Percentiles rank a stretch among this genome's conserved stretches.
Evolutionary conservation across 1,140 invertebrate genomes (phyloP).

Genomic region (Carposina sasakii): DNA sequence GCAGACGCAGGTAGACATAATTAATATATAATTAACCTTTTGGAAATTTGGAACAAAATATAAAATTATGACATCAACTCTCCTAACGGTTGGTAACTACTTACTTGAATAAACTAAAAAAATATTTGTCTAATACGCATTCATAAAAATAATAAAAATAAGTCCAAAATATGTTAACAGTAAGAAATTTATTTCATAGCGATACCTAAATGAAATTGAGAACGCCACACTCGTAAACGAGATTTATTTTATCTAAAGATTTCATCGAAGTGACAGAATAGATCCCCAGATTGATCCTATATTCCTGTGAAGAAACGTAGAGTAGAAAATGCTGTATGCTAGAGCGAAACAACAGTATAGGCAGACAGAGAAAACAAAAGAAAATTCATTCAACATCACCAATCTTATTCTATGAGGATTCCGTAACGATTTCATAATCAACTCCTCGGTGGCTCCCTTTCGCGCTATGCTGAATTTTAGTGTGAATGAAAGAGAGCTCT

Average conservation of each 20-base stretch:
- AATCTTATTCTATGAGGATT: slow-evolving; percentile 47
- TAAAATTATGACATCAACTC: slow-evolving; percentile 8
- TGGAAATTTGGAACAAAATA: slow-evolving; percentile 4
- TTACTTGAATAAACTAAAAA: too few species aligned
- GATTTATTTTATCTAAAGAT: too few species aligned
- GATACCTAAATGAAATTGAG: too few species aligned
- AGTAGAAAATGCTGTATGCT: slow-evolving; percentile 40
- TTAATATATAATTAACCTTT: slow-evolving; percentile 15
- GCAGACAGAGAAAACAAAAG: slow-evolving; percentile 54
- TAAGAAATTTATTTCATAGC: too few species aligned
- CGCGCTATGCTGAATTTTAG: slow-evolving; percentile 17
- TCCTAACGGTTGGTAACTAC: too few species aligned
- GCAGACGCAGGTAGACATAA: too few species aligned
- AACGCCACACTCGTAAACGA: too few species aligned
- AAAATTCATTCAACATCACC: slow-evolving; percentile 54
- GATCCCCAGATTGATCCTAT: slow-evolving; percentile 50
- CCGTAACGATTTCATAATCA: slow-evolving; percentile 43
- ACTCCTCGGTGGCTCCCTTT: slow-evolving; percentile 31
- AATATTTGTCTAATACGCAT: too few species aligned
- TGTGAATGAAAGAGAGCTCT: slow-evolving; percentile 19
- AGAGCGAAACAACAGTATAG: slow-evolving; percentile 47
- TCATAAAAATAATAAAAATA: too few species aligned
- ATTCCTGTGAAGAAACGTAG: slow-evolving; percentile 43
- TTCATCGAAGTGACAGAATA: slow-evolving; percentile 45
- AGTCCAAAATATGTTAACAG: too few species aligned